phyloP scores from a whole-genome alignment of 1,140 invertebrate species.

The Pachypsylla venusta region DNA sequence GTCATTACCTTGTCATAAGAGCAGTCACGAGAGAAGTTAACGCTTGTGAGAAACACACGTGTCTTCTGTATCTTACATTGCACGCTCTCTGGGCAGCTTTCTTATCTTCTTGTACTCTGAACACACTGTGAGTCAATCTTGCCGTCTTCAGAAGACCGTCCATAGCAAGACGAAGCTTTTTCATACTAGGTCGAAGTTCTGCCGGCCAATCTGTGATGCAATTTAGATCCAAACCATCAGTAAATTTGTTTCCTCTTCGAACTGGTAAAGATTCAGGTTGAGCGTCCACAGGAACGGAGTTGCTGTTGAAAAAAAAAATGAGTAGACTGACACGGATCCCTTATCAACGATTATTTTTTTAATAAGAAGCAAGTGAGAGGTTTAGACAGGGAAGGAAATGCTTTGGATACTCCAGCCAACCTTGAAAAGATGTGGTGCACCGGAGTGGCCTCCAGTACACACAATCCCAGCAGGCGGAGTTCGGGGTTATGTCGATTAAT shows the following conservation, averaged over 20 bases:
- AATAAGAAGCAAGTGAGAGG: too few species aligned
- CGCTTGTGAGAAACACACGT: constrained; percentile 85
- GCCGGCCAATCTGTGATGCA: constrained; percentile 50
- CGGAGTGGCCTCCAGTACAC: too few species aligned
- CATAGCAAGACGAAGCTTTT: constrained; percentile 63
- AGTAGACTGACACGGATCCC: too few species aligned
- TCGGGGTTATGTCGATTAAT: too few species aligned
- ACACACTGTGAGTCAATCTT: constrained; percentile 70
- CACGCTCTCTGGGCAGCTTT: constrained; percentile 44
- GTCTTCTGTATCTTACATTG: constrained; percentile 52
- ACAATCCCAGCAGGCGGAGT: too few species aligned
- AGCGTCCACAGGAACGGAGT: too few species aligned
- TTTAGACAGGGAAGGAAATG: too few species aligned
- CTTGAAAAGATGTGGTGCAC: too few species aligned
- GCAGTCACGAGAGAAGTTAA: constrained; percentile 37
- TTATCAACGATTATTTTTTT: too few species aligned
- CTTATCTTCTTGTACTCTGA: constrained; percentile 62
- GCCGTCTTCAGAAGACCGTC: constrained; percentile 68
- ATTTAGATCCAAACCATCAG: constrained; percentile 47
- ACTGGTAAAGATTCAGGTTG: background rate
- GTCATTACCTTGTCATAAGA: background rate
- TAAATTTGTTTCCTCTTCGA: constrained; percentile 42
- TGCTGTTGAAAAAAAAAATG: too few species aligned
- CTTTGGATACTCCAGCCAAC: too few species aligned
- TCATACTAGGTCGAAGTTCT: constrained; percentile 61